Base-by-base conservation (phyloP, 2,113 vertebrate genomes). In the Cygnus buccinator region DNA sequence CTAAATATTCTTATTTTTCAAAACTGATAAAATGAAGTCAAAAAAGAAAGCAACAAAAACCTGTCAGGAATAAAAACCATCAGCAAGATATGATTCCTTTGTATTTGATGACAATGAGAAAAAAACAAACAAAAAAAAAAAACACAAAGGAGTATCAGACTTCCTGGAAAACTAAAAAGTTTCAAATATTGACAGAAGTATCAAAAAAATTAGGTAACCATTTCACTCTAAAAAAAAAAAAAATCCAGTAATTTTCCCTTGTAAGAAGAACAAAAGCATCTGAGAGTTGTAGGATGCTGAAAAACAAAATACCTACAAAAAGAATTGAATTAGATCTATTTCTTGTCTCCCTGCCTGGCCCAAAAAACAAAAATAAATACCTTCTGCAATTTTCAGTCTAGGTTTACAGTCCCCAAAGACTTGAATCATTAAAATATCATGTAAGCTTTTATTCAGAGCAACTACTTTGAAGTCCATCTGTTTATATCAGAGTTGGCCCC, bases 401-500 rank as follows among this genome's bases (percentile, higher is more conserved):
- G 61, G 78, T 94, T 89, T 84, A 89, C 84, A 92, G 76, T 89
- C 94, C 92, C 96, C 6, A 67, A 93, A 67, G 93, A 59, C 37
- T 80, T 83, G 54, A 84, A 89, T 79, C 94, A 92, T 96, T 96
- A 93, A 92, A 96, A 93, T 82, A 92, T 79, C 93, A 71, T 94
- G 95, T 96, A 96, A 93, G 95, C 87, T 90, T 96, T 93, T 93
- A 90, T 93, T 92, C 90, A 90, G 84, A 89, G 72, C 63, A 96
- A 86, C 59, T 88, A 93, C 95, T 97, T 96, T 96, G 93, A 97
- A 96, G 95, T 95, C 88, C 92, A 88, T 95, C 93, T 96, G 95
- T 96, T 97, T 96, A 63, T 88, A 77, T 77, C 90, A 6, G 83
- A 70, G 77, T 43, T 92, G 90, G 89, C 89, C 86, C 71, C 89